These are phyloP conservation scores for Acropternis orthonyx DNA, from an alignment of 2,797 vertebrate genomes.

Conservation along the genomic window DNA sequence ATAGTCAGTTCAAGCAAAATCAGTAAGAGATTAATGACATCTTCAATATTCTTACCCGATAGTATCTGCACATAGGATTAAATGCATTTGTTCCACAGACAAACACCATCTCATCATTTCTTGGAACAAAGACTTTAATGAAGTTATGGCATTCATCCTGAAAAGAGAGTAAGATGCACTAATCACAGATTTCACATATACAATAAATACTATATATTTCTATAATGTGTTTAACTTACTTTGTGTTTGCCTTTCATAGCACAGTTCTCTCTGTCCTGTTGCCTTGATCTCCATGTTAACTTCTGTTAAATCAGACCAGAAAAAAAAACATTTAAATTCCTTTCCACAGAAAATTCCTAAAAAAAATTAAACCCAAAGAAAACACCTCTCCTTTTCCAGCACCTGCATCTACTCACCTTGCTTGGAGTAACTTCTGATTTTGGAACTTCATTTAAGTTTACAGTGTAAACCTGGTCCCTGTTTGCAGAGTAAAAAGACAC, in stretches of 20 bases:
- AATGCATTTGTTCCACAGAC: conserved; percentile 98
- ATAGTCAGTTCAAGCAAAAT: not conserved
- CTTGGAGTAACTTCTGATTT: conserved; percentile 94
- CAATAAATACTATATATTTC: not conserved
- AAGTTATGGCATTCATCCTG: conserved; percentile 99
- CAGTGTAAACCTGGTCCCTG: conserved; percentile 99
- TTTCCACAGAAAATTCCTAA: not conserved
- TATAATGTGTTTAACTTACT: conserved; percentile 76
- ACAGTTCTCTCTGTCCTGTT: conserved; percentile 92
- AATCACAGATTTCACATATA: not conserved
- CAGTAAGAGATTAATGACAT: not conserved
- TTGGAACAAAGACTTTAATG: conserved; percentile 98
- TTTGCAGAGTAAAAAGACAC: conserved; percentile 40
- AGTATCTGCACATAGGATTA: conserved; percentile 98
- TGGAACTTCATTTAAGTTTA: conserved; percentile 94
- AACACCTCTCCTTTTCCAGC: not conserved
- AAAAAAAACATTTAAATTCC: conserved; percentile 28
- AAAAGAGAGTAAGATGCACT: conserved; percentile 32
- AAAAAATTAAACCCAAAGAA: not conserved
- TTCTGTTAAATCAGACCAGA: conserved; percentile 82
- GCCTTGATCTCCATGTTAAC: conserved; percentile 95
- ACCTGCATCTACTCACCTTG: conserved; percentile 82
- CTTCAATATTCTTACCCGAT: conserved; percentile 82
- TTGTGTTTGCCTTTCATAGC: conserved; percentile 98
- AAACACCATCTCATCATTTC: conserved; percentile 96